Conservation (phyloP, 92 coral and sea anemone genomes). For the Siderastrea radians region DNA sequence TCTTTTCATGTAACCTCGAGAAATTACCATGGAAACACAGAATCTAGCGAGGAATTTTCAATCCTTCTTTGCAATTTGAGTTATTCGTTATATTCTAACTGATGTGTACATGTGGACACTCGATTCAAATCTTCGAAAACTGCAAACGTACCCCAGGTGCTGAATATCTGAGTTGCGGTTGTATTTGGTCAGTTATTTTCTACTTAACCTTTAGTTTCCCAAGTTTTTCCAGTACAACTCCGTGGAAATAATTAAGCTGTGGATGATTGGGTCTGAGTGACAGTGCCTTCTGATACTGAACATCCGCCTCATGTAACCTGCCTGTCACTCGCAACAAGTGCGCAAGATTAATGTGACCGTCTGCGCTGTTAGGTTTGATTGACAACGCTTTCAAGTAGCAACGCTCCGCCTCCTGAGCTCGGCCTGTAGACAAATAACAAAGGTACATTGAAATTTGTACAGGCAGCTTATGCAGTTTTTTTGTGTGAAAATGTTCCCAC, state of each 20-base stretch:
- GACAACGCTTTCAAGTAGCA: slow-evolving; percentile 82
- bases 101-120: too few species aligned
- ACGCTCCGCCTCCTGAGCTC: slow-evolving; percentile 78
- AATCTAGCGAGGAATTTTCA: too few species aligned
- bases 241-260: slow-evolving; percentile 66
- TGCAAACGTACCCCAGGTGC: too few species aligned
- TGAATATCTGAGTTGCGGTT: too few species aligned
- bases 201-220: slow-evolving; percentile 67
- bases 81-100: too few species aligned
- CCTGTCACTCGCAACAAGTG: slow-evolving; percentile 71
- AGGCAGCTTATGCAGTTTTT: neutral
- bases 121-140: too few species aligned
- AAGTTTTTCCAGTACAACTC: slow-evolving; percentile 76
- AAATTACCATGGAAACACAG: too few species aligned
- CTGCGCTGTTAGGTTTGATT: slow-evolving; percentile 83
- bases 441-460: too few species aligned
- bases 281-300: slow-evolving; percentile 75
- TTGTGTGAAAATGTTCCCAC: too few species aligned
- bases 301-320: slow-evolving; percentile 69
- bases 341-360: slow-evolving; percentile 82
- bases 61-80: too few species aligned
- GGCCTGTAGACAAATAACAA: slow-evolving; percentile 35
- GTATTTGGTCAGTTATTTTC: too few species aligned
- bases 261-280: slow-evolving; percentile 73
- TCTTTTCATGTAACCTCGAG: too few species aligned